Percentiles rank a stretch among this genome's conserved stretches.
Evolutionary conservation across 2,797 vertebrate genomes (phyloP).

Genomic region (Acanthurus tractus): DNA sequence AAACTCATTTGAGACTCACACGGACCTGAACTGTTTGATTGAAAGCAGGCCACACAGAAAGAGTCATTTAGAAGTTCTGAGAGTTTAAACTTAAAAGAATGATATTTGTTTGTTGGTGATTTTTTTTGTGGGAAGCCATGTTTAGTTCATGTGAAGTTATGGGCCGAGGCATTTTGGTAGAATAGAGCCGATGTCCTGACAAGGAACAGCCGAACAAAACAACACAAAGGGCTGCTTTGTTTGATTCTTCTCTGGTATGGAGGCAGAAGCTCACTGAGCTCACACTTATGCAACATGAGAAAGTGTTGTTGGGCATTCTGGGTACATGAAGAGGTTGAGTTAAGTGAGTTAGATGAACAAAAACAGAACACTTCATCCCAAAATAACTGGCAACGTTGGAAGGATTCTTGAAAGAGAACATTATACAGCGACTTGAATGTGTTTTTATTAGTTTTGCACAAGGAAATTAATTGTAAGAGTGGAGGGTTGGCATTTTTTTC

Average conservation of each 20-base stretch:
- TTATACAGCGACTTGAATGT: too few species aligned
- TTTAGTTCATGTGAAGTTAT: not conserved
- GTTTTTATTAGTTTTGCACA: too few species aligned
- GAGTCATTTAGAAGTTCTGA: not conserved
- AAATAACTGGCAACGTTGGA: too few species aligned
- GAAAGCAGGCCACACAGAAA: conserved; percentile 8
- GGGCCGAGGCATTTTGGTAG: not conserved
- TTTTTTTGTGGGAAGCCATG: not conserved
- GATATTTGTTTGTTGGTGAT: not conserved
- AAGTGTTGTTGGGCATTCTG: conserved; percentile 15
- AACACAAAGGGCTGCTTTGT: not conserved
- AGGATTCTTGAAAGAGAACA: not conserved
- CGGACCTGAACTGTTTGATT: conserved; percentile 3
- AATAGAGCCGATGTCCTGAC: not conserved
- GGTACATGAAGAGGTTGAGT: not conserved
- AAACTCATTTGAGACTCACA: conserved; percentile 2
- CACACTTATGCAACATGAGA: not conserved
- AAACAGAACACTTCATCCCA: not conserved
- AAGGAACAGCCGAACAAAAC: conserved; percentile 1
- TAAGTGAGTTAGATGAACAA: not conserved
- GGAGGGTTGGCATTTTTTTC: not conserved
- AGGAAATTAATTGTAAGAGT: not conserved
- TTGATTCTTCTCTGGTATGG: not conserved
- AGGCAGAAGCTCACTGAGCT: not conserved
- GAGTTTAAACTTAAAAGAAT: not conserved